These are phyloP conservation scores for Netta rufina DNA, from an alignment of 2,797 vertebrate species.

Conservation along the genomic window DNA sequence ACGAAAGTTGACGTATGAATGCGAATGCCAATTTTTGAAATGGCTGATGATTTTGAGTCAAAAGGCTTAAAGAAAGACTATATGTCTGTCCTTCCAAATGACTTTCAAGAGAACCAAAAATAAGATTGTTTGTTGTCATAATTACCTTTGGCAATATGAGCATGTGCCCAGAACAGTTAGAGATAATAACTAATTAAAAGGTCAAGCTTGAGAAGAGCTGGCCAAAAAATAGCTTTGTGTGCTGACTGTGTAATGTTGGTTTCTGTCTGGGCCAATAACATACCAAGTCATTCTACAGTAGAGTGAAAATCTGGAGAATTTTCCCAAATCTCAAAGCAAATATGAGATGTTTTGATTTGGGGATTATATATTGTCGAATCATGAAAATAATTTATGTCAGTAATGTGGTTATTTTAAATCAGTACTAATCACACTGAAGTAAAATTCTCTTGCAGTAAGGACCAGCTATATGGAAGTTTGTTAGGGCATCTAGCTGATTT, in stretches of 20 bases:
- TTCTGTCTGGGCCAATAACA: not conserved
- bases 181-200: conserved; percentile 35
- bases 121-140: not conserved
- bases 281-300: not conserved
- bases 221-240: not conserved
- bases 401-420: not conserved
- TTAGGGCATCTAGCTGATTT: not conserved
- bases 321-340: not conserved
- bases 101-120: not conserved
- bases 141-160: conserved; percentile 34
- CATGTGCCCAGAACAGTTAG: conserved; percentile 19
- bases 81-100: not conserved
- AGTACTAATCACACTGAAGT: not conserved
- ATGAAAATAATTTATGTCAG: not conserved
- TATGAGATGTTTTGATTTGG: not conserved
- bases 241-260: not conserved
- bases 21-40: not conserved
- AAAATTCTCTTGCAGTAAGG: not conserved
- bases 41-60: not conserved
- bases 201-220: conserved; percentile 15
- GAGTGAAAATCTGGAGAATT: not conserved
- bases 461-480: not conserved
- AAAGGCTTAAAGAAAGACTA: not conserved
- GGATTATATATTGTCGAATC: not conserved
- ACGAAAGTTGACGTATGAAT: not conserved